Evolutionary conservation across 1,140 invertebrate genomes (phyloP), one percentile per base, ranked within the genome.

Genomic region (Hylaeus volcanicus): DNA sequence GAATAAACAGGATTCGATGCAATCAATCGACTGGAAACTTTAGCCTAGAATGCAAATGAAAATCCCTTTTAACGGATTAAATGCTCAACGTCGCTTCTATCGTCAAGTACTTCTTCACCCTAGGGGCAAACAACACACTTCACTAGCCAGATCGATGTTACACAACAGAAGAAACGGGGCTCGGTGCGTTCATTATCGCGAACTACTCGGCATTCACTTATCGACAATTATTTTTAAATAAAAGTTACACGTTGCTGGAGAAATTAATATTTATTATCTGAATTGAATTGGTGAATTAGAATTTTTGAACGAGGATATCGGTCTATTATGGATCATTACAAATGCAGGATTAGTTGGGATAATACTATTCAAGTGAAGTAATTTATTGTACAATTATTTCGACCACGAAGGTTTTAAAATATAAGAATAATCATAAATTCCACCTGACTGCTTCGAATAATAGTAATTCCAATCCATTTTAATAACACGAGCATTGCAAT

Each of bases 51-150:
- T 63, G 64, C 64, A 15, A 69, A 39, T 77, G 48, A n/a, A 26
- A 72, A 79, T 79, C 58, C 45, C 12, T 43, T 72, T 72, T 64
- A 55, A 71, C 15, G 58, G 76, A 64, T 79, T 15, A 63, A 3
- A 9, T 39, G 58, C 37, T 72, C 55, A 53, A 43, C 37, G 15
- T 43, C 48, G 26, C 14, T 39, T 69, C 41, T 48, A 5, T 58
- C 55, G 48, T 64, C 56, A 3, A 63, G 45, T 56, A 48, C 39
- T 14, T 45, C 74, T 41, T 41, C 14, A 8, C 15, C 8, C 14
- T 41, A 26, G 11, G 26, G 58, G n/a, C 58, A 41, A 71, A 63
- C 58, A 71, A 51, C 48, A 37, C 39, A n/a, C 41, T 41, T 45
- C 26, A 15, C 15, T 37, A 45, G 37, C 4, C 6, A 15, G n/a